Percentiles rank a stretch among this genome's conserved stretches.
phyloP scores from a whole-genome alignment of 2,797 vertebrate species.

The Phrynocephalus forsythii region DNA sequence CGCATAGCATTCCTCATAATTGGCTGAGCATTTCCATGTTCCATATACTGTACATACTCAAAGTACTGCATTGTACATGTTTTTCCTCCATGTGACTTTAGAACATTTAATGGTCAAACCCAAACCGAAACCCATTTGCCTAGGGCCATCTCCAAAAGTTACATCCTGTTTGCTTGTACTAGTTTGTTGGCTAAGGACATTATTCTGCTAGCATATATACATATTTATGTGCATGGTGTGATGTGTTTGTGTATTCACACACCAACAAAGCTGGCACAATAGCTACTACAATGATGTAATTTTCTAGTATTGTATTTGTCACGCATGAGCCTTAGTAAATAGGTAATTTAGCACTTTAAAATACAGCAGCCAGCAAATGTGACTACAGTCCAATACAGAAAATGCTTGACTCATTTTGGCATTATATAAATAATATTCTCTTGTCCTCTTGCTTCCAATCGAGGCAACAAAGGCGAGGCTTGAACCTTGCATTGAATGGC shows the following conservation, averaged over 20 bases:
- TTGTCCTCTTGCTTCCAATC: conserved; percentile 18
- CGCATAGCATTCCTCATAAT: too few relatives aligned
- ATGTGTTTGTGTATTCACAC: not conserved
- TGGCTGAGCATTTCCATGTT: too few relatives aligned
- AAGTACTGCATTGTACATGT: not conserved
- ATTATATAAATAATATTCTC: conserved; percentile 22
- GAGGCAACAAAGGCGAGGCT: conserved; percentile 16
- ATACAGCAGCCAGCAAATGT: conserved; percentile 14
- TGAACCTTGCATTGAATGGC: conserved; percentile 41
- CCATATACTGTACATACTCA: too few relatives aligned
- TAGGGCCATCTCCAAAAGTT: not conserved
- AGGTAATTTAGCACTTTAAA: not conserved
- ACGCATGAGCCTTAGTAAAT: not conserved
- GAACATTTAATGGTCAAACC: not conserved
- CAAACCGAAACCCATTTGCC: not conserved
- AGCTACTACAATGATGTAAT: not conserved
- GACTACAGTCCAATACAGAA: conserved; percentile 7
- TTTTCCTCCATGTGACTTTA: not conserved
- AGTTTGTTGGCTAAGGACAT: not conserved
- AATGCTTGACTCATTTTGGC: not conserved
- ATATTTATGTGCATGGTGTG: not conserved
- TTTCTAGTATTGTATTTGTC: not conserved
- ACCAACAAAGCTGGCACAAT: not conserved
- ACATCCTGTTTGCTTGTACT: not conserved
- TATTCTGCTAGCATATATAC: not conserved